Percentiles rank a stretch among this genome's conserved stretches.
These are phyloP conservation scores for Lepetodrilus schrolli DNA, from an alignment of 2,888 invertebrate species.

Conservation along the genomic window DNA sequence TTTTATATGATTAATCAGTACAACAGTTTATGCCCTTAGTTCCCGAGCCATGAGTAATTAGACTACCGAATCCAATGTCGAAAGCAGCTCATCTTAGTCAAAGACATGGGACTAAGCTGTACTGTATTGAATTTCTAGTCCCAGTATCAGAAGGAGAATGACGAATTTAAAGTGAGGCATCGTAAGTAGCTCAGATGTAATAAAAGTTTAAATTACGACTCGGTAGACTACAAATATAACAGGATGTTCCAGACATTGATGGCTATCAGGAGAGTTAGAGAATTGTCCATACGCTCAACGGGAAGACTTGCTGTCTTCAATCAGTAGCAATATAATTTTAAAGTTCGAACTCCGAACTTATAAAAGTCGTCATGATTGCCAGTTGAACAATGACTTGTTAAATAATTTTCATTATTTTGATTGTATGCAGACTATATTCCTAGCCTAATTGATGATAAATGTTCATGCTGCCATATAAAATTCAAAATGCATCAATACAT, in stretches of 20 bases:
- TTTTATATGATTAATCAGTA: constrained; percentile 31
- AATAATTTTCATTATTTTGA: no score
- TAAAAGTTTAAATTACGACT: neutral
- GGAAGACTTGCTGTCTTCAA: no score
- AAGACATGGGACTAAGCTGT: neutral
- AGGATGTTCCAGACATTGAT: neutral
- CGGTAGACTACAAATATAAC: neutral
- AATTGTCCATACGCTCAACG: no score
- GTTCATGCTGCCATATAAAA: no score
- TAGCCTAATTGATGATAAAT: no score
- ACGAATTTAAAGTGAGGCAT: neutral
- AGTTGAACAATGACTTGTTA: no score
- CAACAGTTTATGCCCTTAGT: constrained; percentile 20
- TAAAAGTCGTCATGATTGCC: no score
- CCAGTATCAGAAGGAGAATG: neutral
- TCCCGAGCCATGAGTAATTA: constrained; percentile 14
- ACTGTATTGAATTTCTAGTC: neutral
- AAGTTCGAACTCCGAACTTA: no score
- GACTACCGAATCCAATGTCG: neutral
- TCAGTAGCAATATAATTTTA: no score
- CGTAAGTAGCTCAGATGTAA: neutral
- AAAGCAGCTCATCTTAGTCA: neutral
- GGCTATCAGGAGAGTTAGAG: neutral
- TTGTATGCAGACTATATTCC: no score
- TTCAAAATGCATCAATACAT: no score